These are phyloP conservation scores for Catharus minimus DNA, from an alignment of 2,113 vertebrate genomes.

Conservation along the genomic window DNA sequence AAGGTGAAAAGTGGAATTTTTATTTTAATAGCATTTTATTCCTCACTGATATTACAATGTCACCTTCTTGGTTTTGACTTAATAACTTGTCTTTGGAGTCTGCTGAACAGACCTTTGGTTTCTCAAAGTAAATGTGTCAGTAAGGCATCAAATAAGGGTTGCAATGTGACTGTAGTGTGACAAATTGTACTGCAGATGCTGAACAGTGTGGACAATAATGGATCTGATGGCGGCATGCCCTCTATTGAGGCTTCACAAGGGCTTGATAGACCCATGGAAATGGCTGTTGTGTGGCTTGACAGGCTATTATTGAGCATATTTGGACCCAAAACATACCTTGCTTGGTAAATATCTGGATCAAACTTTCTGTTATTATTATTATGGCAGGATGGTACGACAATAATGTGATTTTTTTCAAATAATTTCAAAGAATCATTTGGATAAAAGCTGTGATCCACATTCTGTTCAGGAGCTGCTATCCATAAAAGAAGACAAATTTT, in stretches of 20 bases:
- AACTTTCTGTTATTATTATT: neutral
- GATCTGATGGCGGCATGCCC: neutral
- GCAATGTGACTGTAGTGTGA: neutral
- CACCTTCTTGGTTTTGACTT: neutral
- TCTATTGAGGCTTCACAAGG: neutral
- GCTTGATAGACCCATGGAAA: neutral
- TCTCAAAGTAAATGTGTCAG: neutral
- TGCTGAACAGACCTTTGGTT: neutral
- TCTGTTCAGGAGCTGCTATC: neutral
- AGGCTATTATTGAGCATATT: neutral
- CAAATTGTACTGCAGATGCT: neutral
- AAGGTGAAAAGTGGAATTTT: neutral
- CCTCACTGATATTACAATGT: neutral
- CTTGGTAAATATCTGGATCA: neutral
- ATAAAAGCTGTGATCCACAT: neutral
- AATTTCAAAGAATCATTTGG: neutral
- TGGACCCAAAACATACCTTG: neutral
- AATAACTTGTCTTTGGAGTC: neutral
- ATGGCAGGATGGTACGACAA: neutral
- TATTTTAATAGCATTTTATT: neutral
- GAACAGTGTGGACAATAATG: neutral
- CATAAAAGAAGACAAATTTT: neutral
- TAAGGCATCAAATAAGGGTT: neutral
- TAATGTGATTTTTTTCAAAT: neutral
- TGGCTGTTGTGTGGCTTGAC: neutral